These are phyloP conservation scores for Cosmia trapezina DNA, from an alignment of 2,888 invertebrate genomes.

Conservation along the genomic window DNA sequence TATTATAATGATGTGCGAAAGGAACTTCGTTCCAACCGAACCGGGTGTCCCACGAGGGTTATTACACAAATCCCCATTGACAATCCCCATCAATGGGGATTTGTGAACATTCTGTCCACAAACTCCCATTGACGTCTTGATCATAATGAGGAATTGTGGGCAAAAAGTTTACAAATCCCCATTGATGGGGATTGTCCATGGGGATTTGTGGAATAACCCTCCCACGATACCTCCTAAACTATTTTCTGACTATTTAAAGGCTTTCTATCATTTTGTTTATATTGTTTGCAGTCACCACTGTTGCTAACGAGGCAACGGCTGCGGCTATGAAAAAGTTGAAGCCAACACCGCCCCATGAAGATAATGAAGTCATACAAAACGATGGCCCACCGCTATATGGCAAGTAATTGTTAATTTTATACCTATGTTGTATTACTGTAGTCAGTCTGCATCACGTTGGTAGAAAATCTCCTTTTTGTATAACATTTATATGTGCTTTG, in stretches of 20 bases:
- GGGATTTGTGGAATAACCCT: no score
- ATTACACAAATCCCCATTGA: no score
- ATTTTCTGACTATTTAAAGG: not conserved
- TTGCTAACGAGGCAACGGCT: conserved; percentile 50
- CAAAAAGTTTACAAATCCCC: no score
- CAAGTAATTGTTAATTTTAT: conserved; percentile 53
- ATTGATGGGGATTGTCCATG: no score
- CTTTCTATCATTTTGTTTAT: not conserved
- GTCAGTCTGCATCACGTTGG: conserved; percentile 7
- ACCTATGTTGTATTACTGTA: not conserved
- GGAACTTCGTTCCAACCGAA: no score
- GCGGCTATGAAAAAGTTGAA: conserved; percentile 76
- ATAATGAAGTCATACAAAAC: conserved; percentile 85
- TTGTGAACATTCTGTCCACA: no score
- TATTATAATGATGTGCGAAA: no score
- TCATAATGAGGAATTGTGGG: no score
- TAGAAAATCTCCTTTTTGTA: conserved; percentile 9
- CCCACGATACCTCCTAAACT: no score
- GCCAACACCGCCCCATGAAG: conserved; percentile 74
- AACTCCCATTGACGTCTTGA: no score
- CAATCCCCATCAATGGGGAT: no score
- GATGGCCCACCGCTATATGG: conserved; percentile 75
- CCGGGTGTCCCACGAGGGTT: no score
- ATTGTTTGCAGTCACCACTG: conserved; percentile 47
- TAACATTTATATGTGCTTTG: conserved; percentile 7